phyloP scores from a whole-genome alignment of 2,888 invertebrate species.

The Drosophila stalkeri region DNA sequence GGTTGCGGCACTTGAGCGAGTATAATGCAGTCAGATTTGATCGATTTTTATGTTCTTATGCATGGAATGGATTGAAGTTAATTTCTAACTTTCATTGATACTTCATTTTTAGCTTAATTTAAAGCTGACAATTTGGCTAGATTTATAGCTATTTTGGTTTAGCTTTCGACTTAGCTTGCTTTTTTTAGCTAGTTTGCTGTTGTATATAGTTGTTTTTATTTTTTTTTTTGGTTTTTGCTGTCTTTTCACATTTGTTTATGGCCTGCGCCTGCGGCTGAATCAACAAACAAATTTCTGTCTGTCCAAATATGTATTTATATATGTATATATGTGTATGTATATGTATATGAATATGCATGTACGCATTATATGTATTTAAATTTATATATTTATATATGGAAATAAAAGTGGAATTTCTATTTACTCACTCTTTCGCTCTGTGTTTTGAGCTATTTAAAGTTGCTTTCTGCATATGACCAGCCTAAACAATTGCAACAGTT shows the following conservation, averaged over 20 bases:
- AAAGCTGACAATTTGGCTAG: background rate
- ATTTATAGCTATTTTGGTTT: background rate
- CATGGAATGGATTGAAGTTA: background rate
- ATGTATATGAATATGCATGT: background rate
- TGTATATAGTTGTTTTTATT: background rate
- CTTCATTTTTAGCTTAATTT: background rate
- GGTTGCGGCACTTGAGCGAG: background rate
- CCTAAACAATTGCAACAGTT: constrained; percentile 26
- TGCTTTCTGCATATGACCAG: constrained; percentile 17
- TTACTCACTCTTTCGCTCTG: constrained; percentile 2
- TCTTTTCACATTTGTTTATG: constrained; percentile 16
- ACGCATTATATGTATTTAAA: background rate
- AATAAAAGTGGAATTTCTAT: constrained; percentile 12
- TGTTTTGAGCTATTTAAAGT: constrained; percentile 11
- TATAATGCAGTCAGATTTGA: background rate
- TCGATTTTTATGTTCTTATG: background rate
- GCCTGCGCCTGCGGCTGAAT: constrained; percentile 34
- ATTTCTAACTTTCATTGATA: background rate
- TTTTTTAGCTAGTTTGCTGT: background rate
- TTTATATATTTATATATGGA: background rate
- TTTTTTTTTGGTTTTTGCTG: background rate
- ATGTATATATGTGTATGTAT: background rate
- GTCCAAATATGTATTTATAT: background rate
- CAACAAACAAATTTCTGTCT: constrained; percentile 43
- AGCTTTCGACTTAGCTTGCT: background rate